Percentiles rank a stretch among this genome's conserved stretches.
phyloP scores from a whole-genome alignment of 2,888 invertebrate genomes.

The Latrodectus hesperus region DNA sequence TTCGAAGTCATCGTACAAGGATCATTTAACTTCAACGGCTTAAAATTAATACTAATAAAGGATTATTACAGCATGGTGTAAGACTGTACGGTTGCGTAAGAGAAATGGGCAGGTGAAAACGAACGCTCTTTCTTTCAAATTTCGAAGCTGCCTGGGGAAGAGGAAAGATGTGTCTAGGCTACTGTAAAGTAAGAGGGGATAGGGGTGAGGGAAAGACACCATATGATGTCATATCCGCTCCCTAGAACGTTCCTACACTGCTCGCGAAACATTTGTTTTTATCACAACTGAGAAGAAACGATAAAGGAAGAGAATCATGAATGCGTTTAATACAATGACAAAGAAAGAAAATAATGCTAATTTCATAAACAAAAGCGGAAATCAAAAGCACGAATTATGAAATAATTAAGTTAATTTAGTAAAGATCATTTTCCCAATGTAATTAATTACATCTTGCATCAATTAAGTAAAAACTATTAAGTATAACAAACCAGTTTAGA shows the following conservation, averaged over 20 bases:
- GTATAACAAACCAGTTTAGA: too few relatives aligned
- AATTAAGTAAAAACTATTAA: too few relatives aligned
- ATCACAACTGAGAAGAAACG: too few relatives aligned
- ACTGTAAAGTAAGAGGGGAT: conserved; percentile 8
- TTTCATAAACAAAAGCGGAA: too few relatives aligned
- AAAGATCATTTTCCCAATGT: too few relatives aligned
- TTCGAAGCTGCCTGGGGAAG: not conserved
- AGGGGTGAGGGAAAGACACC: not conserved
- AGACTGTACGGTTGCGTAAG: not conserved
- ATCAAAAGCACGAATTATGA: too few relatives aligned
- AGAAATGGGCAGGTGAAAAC: not conserved
- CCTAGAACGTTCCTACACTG: not conserved
- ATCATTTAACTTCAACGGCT: conserved; percentile 5
- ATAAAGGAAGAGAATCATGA: too few relatives aligned
- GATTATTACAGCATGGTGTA: not conserved
- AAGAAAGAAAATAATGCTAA: too few relatives aligned
- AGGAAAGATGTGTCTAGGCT: not conserved
- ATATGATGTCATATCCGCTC: conserved; percentile 4
- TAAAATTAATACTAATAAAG: not conserved
- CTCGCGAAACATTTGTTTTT: not conserved
- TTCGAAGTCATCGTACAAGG: not conserved
- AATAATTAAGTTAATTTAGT: too few relatives aligned
- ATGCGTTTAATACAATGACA: too few relatives aligned
- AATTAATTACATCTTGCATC: too few relatives aligned
- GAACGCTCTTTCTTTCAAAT: not conserved